phyloP scores from a whole-genome alignment of 2,113 vertebrate genomes.

The Anhinga rufa region DNA sequence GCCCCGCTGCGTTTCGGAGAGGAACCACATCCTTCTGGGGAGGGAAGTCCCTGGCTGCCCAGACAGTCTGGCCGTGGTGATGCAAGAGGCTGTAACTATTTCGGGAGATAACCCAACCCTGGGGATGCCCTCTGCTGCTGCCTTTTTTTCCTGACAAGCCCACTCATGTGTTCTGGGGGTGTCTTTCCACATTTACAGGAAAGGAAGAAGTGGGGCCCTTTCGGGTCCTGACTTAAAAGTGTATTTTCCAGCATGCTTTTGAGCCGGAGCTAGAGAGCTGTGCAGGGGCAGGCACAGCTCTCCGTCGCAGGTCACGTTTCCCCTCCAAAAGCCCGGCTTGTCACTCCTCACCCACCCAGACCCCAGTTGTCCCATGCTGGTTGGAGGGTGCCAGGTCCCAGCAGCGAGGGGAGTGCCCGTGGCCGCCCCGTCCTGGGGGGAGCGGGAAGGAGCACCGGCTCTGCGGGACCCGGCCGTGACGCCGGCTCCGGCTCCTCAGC shows the following conservation, averaged over 20 bases:
- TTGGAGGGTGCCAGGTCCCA: neutral
- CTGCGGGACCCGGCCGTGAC: rapidly evolving
- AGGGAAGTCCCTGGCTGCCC: neutral
- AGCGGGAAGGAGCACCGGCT: neutral
- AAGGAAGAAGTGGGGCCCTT: neutral
- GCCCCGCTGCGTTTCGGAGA: rapidly evolving
- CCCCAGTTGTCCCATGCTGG: neutral
- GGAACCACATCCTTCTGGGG: neutral
- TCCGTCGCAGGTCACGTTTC: rapidly evolving
- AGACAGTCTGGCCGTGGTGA: neutral
- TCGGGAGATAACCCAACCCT: neutral
- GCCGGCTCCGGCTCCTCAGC: neutral
- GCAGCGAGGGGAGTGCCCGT: rapidly evolving
- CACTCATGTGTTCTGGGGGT: neutral
- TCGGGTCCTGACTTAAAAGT: neutral
- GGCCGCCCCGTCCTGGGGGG: neutral
- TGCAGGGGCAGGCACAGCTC: neutral
- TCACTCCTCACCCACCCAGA: neutral
- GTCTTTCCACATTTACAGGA: neutral
- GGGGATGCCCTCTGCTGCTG: neutral
- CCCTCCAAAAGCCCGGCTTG: neutral
- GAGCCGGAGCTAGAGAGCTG: neutral
- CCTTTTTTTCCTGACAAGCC: neutral
- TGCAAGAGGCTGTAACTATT: neutral
- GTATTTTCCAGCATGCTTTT: neutral